These are phyloP conservation scores for Dryobota labecula DNA, from an alignment of 2,888 invertebrate species.

Conservation along the genomic window DNA sequence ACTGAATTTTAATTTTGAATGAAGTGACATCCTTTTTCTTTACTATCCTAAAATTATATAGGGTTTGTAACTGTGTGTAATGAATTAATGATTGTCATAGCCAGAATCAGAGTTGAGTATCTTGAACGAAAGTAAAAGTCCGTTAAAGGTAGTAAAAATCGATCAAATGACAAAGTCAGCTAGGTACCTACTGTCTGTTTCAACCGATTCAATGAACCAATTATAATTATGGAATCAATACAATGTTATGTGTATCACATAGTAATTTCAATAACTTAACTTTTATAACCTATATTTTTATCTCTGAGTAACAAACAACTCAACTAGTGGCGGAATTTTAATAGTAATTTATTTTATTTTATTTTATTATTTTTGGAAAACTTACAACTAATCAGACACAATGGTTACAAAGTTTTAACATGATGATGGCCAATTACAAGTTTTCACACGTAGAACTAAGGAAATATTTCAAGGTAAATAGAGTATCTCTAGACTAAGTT, in stretches of 20 bases:
- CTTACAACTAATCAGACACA: too few relatives aligned
- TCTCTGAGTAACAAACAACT: slow-evolving; percentile 4
- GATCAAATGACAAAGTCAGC: neutral
- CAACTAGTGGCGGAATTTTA: neutral
- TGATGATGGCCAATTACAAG: too few relatives aligned
- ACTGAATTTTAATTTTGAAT: neutral
- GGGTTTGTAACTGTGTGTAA: neutral
- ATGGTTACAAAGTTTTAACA: too few relatives aligned
- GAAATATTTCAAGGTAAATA: neutral
- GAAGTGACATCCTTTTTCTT: neutral
- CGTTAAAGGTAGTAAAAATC: neutral
- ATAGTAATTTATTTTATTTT: too few relatives aligned
- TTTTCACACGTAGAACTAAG: neutral
- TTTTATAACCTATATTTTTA: slow-evolving; percentile 23
- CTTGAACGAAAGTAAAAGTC: neutral
- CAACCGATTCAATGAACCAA: neutral
- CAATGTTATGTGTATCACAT: neutral
- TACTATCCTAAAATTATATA: neutral
- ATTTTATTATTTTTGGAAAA: too few relatives aligned
- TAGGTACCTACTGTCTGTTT: neutral
- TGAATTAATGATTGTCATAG: neutral
- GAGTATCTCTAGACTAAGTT: neutral
- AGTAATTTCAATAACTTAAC: slow-evolving; percentile 11
- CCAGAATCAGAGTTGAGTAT: neutral
- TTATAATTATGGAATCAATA: slow-evolving; percentile 9